Evolutionary conservation across 2,113 vertebrate genomes (phyloP).

Genomic region (Natator depressus): DNA sequence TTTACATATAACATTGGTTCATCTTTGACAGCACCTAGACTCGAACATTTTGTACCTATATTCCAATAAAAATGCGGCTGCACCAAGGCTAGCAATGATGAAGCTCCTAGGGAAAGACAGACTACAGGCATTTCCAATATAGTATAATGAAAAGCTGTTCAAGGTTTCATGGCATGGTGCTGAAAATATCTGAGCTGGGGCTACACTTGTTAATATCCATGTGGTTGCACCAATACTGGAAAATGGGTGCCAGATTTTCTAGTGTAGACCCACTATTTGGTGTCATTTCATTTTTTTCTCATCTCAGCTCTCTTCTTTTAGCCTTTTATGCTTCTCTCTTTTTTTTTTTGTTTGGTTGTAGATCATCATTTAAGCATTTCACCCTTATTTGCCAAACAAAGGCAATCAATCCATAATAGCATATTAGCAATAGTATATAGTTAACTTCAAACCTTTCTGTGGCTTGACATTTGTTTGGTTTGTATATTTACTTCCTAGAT

Average conservation of each 20-base stretch:
- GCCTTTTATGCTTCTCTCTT: background rate
- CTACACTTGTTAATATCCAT: background rate
- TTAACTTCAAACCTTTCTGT: background rate
- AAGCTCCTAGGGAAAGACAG: background rate
- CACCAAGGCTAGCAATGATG: background rate
- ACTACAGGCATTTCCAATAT: background rate
- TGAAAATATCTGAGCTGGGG: background rate
- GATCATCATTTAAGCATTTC: background rate
- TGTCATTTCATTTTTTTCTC: background rate
- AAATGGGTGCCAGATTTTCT: background rate
- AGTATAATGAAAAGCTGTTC: background rate
- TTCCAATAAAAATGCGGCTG: accelerated
- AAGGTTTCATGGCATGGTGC: background rate
- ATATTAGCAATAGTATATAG: background rate
- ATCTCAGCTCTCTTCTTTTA: background rate
- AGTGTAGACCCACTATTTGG: background rate
- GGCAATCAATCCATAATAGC: background rate
- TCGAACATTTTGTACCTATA: no score
- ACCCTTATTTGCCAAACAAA: background rate
- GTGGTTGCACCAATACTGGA: background rate
- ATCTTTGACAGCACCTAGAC: background rate
- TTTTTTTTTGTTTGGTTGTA: background rate
- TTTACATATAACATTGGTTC: background rate
- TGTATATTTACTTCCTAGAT: background rate
- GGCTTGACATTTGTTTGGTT: background rate